A percentile compares a stretch with the other conserved stretches of the same genome.
phyloP scores from a whole-genome alignment of 2,113 vertebrate species.

The Aptenodytes forsteri region DNA sequence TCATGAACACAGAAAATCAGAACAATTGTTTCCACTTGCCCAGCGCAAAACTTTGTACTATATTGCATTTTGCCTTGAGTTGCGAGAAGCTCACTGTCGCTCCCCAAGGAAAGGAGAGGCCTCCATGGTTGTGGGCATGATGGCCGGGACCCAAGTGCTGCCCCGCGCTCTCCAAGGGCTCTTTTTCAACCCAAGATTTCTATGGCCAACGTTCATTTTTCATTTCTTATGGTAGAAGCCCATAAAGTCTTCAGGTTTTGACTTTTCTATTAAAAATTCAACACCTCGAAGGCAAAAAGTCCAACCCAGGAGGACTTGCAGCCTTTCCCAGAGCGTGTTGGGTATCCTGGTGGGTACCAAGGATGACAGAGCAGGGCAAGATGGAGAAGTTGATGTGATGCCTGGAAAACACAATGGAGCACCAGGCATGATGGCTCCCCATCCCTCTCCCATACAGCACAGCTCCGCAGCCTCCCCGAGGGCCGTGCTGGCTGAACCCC shows the following conservation, averaged over 20 bases:
- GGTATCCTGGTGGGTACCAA: background rate
- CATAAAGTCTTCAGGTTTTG: background rate
- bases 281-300: background rate
- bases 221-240: background rate
- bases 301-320: background rate
- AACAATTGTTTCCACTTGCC: background rate
- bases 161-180: background rate
- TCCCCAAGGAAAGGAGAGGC: background rate
- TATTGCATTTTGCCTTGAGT: background rate
- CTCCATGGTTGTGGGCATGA: background rate
- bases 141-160: background rate
- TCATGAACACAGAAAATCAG: background rate
- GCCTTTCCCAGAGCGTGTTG: background rate
- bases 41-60: background rate
- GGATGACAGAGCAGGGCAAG: background rate
- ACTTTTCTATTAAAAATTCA: background rate
- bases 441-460: background rate
- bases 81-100: background rate
- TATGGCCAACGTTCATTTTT: background rate
- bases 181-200: background rate
- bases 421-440: background rate
- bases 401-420: background rate
- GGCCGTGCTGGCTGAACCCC: background rate
- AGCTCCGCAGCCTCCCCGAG: background rate
- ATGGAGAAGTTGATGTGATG: background rate